phyloP scores from a whole-genome alignment of 2,113 vertebrate species.

The Cyanoramphus novaezelandiae region DNA sequence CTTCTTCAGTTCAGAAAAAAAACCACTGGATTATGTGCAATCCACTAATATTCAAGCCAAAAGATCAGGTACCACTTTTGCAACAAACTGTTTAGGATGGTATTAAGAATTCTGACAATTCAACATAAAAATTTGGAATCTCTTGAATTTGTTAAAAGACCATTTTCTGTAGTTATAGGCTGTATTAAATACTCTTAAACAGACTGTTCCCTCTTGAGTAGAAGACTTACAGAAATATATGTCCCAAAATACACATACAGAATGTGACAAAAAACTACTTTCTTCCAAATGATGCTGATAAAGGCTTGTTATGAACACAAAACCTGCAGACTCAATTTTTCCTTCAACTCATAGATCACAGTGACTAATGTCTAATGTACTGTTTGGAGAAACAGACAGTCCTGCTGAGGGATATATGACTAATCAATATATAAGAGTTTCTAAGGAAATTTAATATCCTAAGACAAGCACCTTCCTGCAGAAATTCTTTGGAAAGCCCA shows the following conservation, averaged over 20 bases:
- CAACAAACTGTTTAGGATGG: not conserved
- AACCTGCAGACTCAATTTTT: not conserved
- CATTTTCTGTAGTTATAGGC: not conserved
- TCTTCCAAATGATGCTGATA: not conserved
- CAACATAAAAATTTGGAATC: not conserved
- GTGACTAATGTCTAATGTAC: not conserved
- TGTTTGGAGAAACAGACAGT: not conserved
- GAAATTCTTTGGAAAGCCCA: not conserved
- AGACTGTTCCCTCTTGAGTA: not conserved
- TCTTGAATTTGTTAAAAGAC: not conserved
- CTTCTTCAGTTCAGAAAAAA: not conserved
- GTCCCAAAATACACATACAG: not conserved
- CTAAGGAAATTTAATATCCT: conserved; percentile 7
- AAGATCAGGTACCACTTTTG: not conserved
- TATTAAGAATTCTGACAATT: not conserved
- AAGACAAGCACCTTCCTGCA: not conserved
- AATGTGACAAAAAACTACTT: not conserved
- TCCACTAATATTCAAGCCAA: not conserved
- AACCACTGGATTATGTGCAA: not conserved
- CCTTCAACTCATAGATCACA: not conserved
- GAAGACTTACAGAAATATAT: not conserved
- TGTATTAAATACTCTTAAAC: not conserved
- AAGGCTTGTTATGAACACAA: not conserved
- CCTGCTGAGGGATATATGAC: not conserved
- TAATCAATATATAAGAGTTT: not conserved